Evolutionary conservation across 2,797 vertebrate species (phyloP).

Genomic region (Poeciliopsis turneri): DNA sequence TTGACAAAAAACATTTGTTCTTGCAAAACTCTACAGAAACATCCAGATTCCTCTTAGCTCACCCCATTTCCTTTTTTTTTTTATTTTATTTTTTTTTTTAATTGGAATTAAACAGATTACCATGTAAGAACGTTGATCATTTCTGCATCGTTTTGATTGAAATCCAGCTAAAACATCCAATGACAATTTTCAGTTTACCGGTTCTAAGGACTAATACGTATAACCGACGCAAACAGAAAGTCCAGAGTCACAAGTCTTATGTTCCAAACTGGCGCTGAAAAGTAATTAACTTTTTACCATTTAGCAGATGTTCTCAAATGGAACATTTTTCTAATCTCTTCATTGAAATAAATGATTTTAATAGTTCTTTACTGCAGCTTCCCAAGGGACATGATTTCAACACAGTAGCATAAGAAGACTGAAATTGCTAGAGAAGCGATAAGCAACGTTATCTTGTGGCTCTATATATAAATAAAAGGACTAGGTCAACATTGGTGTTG

Average conservation of each 20-base stretch:
- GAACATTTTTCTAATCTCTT: neutral
- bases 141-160: neutral
- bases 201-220: neutral
- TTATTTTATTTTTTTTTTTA: no score
- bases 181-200: neutral
- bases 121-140: neutral
- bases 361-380: neutral
- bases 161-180: neutral
- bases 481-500: slow-evolving; percentile 14
- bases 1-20: neutral
- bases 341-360: neutral
- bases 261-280: neutral
- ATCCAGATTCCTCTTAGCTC: neutral
- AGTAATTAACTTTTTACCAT: no score
- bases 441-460: neutral
- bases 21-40: neutral
- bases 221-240: neutral
- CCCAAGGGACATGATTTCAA: no score
- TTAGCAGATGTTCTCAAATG: neutral
- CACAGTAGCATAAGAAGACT: neutral
- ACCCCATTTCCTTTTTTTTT: neutral
- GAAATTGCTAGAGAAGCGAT: slow-evolving; percentile 2
- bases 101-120: no score
- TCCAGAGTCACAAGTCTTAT: neutral
- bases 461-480: neutral